Base-by-base conservation (phyloP, 2,113 vertebrate species). In the Phaetusa simplex region DNA sequence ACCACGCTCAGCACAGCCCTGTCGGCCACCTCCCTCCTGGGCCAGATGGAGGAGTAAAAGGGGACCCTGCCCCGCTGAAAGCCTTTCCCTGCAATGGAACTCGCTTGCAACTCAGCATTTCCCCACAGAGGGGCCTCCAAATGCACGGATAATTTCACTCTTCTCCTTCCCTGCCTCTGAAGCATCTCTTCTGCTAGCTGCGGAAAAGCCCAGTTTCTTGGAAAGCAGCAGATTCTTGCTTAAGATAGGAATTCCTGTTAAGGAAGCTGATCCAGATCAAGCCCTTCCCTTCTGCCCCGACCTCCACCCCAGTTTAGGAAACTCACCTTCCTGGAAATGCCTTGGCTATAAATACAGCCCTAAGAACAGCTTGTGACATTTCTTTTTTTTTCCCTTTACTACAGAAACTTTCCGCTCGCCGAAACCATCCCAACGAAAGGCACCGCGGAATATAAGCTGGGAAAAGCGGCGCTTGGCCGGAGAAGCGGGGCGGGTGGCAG, bases 121-220 rank as follows among this genome's bases (percentile, higher is more conserved):
- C 88, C 94, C 90, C 95, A 96, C 95, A 92, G 45, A 95, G 95
- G 93, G 95, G 90, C 91, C 85, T 97, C 88, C 88, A 95, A 96
- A 93, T 55, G 94, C 74, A 82, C 18, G 4, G 82, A 90, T 65
- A 77, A 86, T 81, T 92, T 55, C 24, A 7, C 43, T 94, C 38
- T 24, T 56, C 49, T 93, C 62, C 59, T 86, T 74, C 72, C 79
- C 79, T 45, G 82, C 27, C 59, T 94, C 73, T 45, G 82, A 93
- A 96, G 66, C 82, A 70, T 87, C 64, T 45, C 84, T 96, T 90
- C 90, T 87, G 77, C 76, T 86, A 49, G 91, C 88, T 78, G 71
- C 58, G 65, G 92, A 88, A 91, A 95, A 95, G 89, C 88, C 89
- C 71, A 7, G 45, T 97, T 97, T 97, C 97, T 95, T 97, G 95